A percentile compares a stretch with the other conserved stretches of the same genome.
These are phyloP conservation scores for Agapornis roseicollis DNA, from an alignment of 2,113 vertebrate genomes.

Conservation along the genomic window DNA sequence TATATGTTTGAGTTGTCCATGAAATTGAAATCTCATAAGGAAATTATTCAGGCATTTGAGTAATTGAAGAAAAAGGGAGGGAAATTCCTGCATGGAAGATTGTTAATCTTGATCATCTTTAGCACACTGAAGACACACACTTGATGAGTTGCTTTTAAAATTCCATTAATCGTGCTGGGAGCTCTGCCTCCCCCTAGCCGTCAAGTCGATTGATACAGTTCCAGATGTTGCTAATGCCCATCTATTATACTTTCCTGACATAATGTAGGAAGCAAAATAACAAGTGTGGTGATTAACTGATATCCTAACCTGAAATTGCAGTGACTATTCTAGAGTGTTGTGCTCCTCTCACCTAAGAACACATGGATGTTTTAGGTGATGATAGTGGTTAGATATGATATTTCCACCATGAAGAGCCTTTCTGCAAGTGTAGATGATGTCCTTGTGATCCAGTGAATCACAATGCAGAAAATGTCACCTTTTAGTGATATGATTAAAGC, in stretches of 20 bases:
- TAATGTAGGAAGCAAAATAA: background rate
- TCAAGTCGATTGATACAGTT: background rate
- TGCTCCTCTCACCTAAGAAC: background rate
- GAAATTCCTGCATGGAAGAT: background rate
- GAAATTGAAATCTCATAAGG: background rate
- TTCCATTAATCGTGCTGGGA: background rate
- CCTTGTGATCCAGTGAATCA: background rate
- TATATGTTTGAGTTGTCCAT: background rate
- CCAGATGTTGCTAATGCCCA: background rate
- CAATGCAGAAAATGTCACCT: background rate
- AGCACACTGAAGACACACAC: background rate
- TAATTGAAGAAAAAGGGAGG: background rate
- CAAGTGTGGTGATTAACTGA: accelerated
- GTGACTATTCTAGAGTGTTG: background rate
- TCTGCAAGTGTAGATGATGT: background rate
- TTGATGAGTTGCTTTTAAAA: background rate
- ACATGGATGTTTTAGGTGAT: background rate
- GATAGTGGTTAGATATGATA: background rate
- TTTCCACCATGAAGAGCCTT: background rate
- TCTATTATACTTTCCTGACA: background rate
- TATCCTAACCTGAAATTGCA: background rate
- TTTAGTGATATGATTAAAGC: background rate
- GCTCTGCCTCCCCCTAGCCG: background rate
- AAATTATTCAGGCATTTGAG: background rate
- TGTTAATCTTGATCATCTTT: background rate